phyloP scores from a whole-genome alignment of 2,797 vertebrate species.

The Telmatherina bonti region DNA sequence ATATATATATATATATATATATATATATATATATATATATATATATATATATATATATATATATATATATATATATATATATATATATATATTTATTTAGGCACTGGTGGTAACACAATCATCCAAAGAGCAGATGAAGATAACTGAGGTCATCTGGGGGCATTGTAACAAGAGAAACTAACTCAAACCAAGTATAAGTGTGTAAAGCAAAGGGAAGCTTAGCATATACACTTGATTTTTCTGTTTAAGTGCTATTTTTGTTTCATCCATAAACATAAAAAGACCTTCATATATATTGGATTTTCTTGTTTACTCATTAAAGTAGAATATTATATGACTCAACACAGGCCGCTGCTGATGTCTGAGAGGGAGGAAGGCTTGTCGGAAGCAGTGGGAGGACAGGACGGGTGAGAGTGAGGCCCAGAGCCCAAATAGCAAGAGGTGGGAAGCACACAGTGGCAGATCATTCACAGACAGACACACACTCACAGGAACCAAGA shows the following conservation, averaged over 20 bases:
- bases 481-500: constrained; percentile 45
- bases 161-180: too few relatives aligned
- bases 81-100: too few relatives aligned
- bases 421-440: constrained; percentile 53
- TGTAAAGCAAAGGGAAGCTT: too few relatives aligned
- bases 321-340: constrained; percentile 59
- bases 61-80: too few relatives aligned
- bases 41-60: too few relatives aligned
- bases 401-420: constrained; percentile 55
- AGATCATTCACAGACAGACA: constrained; percentile 51
- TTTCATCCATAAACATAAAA: constrained; percentile 7
- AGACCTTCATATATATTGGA: constrained; percentile 44
- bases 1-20: too few relatives aligned
- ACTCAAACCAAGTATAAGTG: too few relatives aligned
- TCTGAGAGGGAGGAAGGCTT: constrained; percentile 56
- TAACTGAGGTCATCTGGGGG: too few relatives aligned
- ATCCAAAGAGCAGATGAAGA: too few relatives aligned
- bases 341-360: constrained; percentile 37
- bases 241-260: not conserved
- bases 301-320: constrained; percentile 57
- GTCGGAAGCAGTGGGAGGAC: constrained; percentile 78
- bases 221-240: not conserved
- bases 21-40: too few relatives aligned
- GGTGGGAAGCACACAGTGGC: constrained; percentile 63
- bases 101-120: too few relatives aligned